These are phyloP conservation scores for Stenotaenia linearis DNA, from an alignment of 2,888 invertebrate genomes.

Conservation along the genomic window DNA sequence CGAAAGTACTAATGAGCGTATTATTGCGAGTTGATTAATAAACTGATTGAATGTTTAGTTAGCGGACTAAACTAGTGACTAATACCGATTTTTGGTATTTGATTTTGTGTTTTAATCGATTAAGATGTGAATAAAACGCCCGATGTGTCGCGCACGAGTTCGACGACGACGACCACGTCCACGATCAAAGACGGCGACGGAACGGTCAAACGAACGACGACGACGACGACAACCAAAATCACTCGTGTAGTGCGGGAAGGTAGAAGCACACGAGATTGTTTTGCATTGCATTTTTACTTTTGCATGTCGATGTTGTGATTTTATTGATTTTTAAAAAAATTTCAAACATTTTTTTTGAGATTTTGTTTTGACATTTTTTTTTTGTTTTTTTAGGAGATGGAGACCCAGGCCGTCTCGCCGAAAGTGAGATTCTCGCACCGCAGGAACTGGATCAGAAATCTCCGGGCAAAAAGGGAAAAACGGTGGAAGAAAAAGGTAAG, in stretches of 20 bases:
- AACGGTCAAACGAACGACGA: not conserved
- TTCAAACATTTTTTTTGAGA: not conserved
- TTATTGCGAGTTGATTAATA: no score
- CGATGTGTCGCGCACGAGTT: not conserved
- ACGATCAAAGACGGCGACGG: not conserved
- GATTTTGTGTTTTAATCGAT: not conserved
- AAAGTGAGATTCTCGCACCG: slow-evolving; percentile 35
- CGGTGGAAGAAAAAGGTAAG: slow-evolving; percentile 22
- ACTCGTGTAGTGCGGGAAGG: not conserved
- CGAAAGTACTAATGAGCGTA: no score
- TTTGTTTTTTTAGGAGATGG: slow-evolving; percentile 26
- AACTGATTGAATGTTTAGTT: no score
- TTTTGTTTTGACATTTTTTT: not conserved
- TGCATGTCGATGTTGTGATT: no score
- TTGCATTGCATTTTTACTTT: no score
- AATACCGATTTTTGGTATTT: not conserved
- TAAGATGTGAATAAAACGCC: not conserved
- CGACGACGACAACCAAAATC: not conserved
- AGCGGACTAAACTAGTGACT: not conserved
- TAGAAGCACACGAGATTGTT: not conserved
- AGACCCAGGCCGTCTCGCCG: slow-evolving; percentile 35
- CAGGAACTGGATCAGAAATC: slow-evolving; percentile 35
- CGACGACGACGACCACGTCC: not conserved
- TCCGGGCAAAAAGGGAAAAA: slow-evolving; percentile 21
- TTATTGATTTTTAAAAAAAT: no score